These are phyloP conservation scores for Cyrtonyx montezumae DNA, from an alignment of 2,113 vertebrate genomes.

Conservation along the genomic window DNA sequence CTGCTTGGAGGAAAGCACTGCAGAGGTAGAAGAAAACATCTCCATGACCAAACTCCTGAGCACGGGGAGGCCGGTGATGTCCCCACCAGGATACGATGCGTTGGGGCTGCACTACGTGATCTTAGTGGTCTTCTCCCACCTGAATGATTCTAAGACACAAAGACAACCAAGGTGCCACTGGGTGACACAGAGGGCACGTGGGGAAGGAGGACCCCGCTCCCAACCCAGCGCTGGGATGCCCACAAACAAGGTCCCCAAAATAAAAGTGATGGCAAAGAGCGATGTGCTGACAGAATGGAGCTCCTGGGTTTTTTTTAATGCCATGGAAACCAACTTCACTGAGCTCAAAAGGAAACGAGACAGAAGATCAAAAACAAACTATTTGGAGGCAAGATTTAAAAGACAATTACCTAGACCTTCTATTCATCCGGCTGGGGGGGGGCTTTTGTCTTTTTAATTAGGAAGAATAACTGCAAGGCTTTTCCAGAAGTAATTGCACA, in stretches of 20 bases:
- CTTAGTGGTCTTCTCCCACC: no score
- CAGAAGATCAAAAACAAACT: background rate
- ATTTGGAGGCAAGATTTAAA: background rate
- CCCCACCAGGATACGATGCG: no score
- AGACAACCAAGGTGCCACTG: background rate
- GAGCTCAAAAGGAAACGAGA: background rate
- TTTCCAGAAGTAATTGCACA: background rate
- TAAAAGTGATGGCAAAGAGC: background rate
- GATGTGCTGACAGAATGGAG: background rate
- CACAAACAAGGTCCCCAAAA: background rate
- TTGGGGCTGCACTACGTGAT: no score
- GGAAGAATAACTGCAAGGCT: background rate
- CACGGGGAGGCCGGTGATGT: no score
- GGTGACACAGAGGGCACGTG: background rate
- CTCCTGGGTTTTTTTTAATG: background rate
- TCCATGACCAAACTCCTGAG: no score
- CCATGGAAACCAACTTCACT: conserved; percentile 27
- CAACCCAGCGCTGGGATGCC: background rate
- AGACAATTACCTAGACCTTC: background rate
- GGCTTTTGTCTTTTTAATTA: background rate
- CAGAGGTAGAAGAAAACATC: background rate
- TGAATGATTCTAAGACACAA: no score
- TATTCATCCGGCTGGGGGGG: background rate
- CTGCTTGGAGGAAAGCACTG: background rate
- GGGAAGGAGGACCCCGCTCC: background rate